These are phyloP conservation scores for Enteromius paludinosus DNA, from an alignment of 2,797 vertebrate species.

Conservation along the genomic window DNA sequence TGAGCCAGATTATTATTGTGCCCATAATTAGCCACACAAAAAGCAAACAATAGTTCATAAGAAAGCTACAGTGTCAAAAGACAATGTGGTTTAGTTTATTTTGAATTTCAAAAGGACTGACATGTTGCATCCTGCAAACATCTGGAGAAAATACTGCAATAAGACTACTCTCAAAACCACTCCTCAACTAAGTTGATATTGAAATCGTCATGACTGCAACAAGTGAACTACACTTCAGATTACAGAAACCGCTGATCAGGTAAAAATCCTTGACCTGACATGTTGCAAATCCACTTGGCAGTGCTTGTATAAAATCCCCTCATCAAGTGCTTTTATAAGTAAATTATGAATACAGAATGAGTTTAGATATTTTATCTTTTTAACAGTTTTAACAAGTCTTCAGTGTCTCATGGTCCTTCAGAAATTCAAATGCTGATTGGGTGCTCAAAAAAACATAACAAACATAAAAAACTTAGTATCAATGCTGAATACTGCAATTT, in stretches of 20 bases:
- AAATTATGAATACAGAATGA: not conserved
- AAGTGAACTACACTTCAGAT: conserved; percentile 62
- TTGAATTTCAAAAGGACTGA: conserved; percentile 79
- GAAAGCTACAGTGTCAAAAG: conserved; percentile 65
- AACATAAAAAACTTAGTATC: not conserved
- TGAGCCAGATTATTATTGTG: conserved; percentile 64
- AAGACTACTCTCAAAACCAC: conserved; percentile 76
- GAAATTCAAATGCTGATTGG: not conserved
- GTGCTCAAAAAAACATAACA: no score
- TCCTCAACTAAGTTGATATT: conserved; percentile 51
- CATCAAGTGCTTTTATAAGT: not conserved
- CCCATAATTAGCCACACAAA: conserved; percentile 69
- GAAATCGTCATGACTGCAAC: conserved; percentile 58
- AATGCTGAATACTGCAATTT: not conserved
- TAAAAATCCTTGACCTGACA: not conserved
- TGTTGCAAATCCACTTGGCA: not conserved
- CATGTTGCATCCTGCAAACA: conserved; percentile 78
- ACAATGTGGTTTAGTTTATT: conserved; percentile 73
- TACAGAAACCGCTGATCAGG: conserved; percentile 70
- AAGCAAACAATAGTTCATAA: conserved; percentile 72
- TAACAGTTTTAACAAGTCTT: no score
- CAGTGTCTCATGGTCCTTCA: not conserved
- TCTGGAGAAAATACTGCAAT: conserved; percentile 79
- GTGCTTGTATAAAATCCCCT: conserved; percentile 1
- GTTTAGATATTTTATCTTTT: not conserved